Evolutionary conservation across 23 tunicate genomes (phyloP), one percentile per base, ranked within the genome.

Genomic region (Clavelina lepadiformis): DNA sequence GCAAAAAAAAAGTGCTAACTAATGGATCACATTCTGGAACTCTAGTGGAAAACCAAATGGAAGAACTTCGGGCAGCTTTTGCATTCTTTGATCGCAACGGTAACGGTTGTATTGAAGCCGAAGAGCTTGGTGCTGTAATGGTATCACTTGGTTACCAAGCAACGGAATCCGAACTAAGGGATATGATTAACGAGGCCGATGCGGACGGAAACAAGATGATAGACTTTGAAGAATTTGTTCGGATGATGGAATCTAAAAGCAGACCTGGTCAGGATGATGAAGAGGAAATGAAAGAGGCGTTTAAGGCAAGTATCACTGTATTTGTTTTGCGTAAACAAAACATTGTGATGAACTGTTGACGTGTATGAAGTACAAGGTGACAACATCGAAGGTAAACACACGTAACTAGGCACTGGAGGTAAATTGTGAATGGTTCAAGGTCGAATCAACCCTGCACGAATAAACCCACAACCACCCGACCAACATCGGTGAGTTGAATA

Each of bases 121-220:
- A 58, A 19, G 84, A 78, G 58, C 38, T 78, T 21, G 69, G 75
- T 21, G 54, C 63, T 6, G 84, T 78, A 2, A 78, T 78, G 84
- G 46, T 44, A 23, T 54, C 84, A 22, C 51, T 78, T 37, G 84
- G 84, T 23, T 68, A 78, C 56, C 33, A 45, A 24, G 75, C 75
- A 1, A 57, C 75, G 0, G 69, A 78, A 3, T 51, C 53, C 1
- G 84, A 78, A 49, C 66, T 78, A 5, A 41, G 61, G 34, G 84
- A 78, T 46, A 78, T 78, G 84, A 78, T 78, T 29, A 47, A 78
- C 49, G 84, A 78, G 38, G 84, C 84, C 13, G 84, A 78, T 46
- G 61, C 60, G 31, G 84, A 78, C 30, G 84, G 84, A 38, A 78
- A 78, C 31, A 35, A 45, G 38, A 58, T 22, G 49, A 78, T 78